Percentiles rank a stretch among this genome's conserved stretches.
Conservation (phyloP, 2,888 invertebrate species). For the Norana najaformis region DNA sequence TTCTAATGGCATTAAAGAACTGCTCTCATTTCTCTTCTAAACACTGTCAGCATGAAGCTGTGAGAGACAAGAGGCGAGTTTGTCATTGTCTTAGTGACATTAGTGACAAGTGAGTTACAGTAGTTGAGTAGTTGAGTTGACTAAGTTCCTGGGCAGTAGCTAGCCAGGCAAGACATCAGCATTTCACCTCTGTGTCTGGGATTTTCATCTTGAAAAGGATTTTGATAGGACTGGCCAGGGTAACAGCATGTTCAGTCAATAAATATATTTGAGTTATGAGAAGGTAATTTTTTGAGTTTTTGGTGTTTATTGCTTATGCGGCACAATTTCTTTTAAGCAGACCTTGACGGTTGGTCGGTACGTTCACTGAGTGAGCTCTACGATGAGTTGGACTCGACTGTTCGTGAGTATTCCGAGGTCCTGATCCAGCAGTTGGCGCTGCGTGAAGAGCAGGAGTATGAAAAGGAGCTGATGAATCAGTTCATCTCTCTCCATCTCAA, state of each 20-base stretch:
- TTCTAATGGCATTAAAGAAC: no score
- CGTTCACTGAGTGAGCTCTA: constrained; percentile 82
- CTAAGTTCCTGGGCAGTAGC: neutral
- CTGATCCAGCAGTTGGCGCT: constrained; percentile 88
- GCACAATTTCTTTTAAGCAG: neutral
- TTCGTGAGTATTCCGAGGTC: constrained; percentile 93
- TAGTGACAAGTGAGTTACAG: neutral
- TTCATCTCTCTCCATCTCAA: constrained; percentile 93
- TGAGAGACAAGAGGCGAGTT: neutral
- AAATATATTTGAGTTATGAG: neutral
- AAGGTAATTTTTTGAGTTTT: neutral
- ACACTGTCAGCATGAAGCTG: no score
- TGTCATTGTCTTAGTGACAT: neutral
- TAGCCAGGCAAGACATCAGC: neutral
- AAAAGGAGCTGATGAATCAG: constrained; percentile 94
- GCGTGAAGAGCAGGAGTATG: constrained; percentile 94
- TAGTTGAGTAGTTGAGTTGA: neutral
- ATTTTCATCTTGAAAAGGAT: neutral
- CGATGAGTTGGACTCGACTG: constrained; percentile 90
- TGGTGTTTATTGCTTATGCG: neutral
- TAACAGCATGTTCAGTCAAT: neutral
- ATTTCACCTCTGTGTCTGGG: neutral
- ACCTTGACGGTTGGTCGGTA: constrained; percentile 66
- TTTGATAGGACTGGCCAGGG: neutral
- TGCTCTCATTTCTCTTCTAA: no score